Percentiles rank a stretch among this genome's conserved stretches.
Conservation (phyloP, 2,888 invertebrate genomes). For the Acronicta psi region DNA sequence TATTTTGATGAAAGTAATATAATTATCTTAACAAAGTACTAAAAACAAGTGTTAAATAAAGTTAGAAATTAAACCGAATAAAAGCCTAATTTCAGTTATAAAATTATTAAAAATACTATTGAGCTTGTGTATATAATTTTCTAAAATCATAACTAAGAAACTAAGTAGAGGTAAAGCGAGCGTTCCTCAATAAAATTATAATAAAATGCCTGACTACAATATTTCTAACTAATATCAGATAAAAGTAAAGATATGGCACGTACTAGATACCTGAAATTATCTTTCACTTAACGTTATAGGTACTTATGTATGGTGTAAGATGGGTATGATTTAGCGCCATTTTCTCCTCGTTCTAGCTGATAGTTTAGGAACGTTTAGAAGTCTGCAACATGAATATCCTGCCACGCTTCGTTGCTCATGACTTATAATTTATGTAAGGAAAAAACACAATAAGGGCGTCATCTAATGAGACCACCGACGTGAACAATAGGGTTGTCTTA, state of each 20-base stretch:
- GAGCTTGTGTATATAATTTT: conserved; percentile 1
- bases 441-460: conserved; percentile 70
- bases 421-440: conserved; percentile 72
- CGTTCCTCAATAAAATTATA: conserved; percentile 44
- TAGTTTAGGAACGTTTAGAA: conserved; percentile 71
- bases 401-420: conserved; percentile 61
- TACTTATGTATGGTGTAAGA: conserved; percentile 23
- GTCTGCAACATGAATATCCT: conserved; percentile 56
- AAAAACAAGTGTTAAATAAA: too few relatives aligned
- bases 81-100: too few relatives aligned
- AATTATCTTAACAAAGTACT: too few relatives aligned
- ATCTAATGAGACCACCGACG: conserved; percentile 82
- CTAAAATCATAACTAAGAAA: conserved; percentile 1
- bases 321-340: conserved; percentile 53
- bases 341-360: conserved; percentile 63
- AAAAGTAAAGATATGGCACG: conserved; percentile 35
- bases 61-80: too few relatives aligned
- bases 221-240: conserved; percentile 39
- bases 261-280: conserved; percentile 52
- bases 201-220: conserved; percentile 44
- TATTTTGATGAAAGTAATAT: too few relatives aligned
- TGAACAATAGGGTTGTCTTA: conserved; percentile 59
- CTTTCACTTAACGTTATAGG: conserved; percentile 52
- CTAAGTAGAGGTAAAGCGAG: background rate
- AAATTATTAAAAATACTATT: too few relatives aligned